phyloP scores from a whole-genome alignment of 37 sponge, comb jelly and placozoan genomes.

The Halisarca cf. caerulea region DNA sequence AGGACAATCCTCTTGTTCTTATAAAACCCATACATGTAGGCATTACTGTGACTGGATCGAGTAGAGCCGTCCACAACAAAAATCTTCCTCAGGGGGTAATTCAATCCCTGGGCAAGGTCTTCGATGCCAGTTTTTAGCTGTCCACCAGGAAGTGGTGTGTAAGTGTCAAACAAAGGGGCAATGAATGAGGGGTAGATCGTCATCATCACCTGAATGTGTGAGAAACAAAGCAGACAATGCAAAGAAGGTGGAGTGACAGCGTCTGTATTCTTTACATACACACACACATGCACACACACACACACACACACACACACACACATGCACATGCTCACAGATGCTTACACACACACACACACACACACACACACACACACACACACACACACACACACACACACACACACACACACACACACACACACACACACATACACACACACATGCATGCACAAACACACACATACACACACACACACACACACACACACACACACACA shows the following conservation, averaged over 20 bases:
- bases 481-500: constrained; percentile 22
- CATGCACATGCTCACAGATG: background rate
- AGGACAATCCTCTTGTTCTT: constrained; percentile 94
- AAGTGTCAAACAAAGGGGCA: constrained; percentile 97
- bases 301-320: constrained; percentile 1
- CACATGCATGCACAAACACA: constrained; percentile 8
- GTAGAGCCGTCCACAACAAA: constrained; percentile 92
- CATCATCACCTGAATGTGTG: constrained; percentile 54
- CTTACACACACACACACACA: constrained; percentile 7
- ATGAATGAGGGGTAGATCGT: constrained; percentile 90
- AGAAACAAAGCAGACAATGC: background rate
- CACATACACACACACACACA: constrained; percentile 25
- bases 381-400: constrained; percentile 23
- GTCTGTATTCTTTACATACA: background rate
- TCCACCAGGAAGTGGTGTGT: constrained; percentile 88
- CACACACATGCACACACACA: background rate
- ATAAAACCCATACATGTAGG: constrained; percentile 96
- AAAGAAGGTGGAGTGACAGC: background rate
- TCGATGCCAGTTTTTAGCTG: constrained; percentile 76
- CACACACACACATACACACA: constrained; percentile 21
- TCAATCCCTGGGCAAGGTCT: constrained; percentile 61
- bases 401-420: constrained; percentile 1
- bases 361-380: constrained; percentile 27
- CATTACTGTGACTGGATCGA: constrained; percentile 95
- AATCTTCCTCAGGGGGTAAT: constrained; percentile 89